Conservation (phyloP, 2,113 vertebrate genomes). For the Dromaius novaehollandiae region DNA sequence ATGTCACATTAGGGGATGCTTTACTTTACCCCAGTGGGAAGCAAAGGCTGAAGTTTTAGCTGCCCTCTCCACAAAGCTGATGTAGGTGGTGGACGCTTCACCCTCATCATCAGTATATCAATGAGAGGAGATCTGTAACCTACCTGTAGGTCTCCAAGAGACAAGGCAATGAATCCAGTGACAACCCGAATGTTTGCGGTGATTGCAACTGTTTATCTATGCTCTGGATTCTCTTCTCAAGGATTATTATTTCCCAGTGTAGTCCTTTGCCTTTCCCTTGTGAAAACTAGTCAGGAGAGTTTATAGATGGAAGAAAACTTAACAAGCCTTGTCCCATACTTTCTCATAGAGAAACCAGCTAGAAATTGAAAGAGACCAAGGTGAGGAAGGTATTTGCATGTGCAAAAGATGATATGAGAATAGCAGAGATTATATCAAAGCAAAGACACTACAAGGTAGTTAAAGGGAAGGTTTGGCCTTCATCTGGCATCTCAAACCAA, state of each 20-base stretch:
- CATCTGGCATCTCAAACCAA: not conserved
- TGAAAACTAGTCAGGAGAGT: not conserved
- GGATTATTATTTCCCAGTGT: not conserved
- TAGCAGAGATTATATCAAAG: conserved; percentile 34
- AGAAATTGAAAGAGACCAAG: not conserved
- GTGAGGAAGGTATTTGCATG: conserved; percentile 11
- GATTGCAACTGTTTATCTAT: not conserved
- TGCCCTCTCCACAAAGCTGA: not conserved
- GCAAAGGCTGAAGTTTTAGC: not conserved
- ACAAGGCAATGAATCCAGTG: not conserved
- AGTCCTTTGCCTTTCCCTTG: not conserved
- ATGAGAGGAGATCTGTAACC: not conserved
- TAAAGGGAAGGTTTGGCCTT: conserved; percentile 5
- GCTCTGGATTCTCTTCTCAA: not conserved
- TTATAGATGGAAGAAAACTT: not conserved
- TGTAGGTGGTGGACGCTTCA: not conserved
- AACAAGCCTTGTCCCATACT: not conserved
- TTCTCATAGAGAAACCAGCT: not conserved
- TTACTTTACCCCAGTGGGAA: not conserved
- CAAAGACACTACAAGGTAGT: not conserved
- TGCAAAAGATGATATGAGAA: not conserved
- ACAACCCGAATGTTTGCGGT: not conserved
- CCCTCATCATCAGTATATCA: not conserved
- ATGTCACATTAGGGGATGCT: not conserved
- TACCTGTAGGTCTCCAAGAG: not conserved